These are phyloP conservation scores for Echiichthys vipera DNA, from an alignment of 2,797 vertebrate species.

Conservation along the genomic window DNA sequence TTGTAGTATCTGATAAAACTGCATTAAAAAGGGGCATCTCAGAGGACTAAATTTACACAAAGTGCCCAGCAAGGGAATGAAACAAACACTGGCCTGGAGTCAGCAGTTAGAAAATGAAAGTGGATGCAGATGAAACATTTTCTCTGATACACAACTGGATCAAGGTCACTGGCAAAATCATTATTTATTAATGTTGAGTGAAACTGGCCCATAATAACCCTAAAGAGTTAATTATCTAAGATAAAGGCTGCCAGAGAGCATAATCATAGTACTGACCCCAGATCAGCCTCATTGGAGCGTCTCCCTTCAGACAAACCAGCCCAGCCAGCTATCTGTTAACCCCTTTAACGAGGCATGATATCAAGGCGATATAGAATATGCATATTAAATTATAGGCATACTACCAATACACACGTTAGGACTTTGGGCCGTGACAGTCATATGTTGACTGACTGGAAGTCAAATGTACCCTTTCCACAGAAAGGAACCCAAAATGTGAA, in stretches of 20 bases:
- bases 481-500: background rate
- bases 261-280: conserved; percentile 59
- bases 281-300: conserved; percentile 54
- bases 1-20: conserved; percentile 26
- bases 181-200: background rate
- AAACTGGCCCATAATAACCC: background rate
- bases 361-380: conserved; percentile 20
- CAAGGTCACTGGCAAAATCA: background rate
- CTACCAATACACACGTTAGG: conserved; percentile 13
- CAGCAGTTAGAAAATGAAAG: conserved; percentile 25
- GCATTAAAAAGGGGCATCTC: conserved; percentile 33
- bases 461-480: too few relatives aligned
- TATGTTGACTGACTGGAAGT: background rate
- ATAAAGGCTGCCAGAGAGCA: background rate
- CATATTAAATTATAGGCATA: conserved; percentile 24
- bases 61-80: conserved; percentile 11
- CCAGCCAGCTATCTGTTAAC: conserved; percentile 36
- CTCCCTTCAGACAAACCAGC: conserved; percentile 51
- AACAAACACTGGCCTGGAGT: conserved; percentile 60
- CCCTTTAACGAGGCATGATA: conserved; percentile 9
- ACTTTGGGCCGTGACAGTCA: conserved; percentile 23
- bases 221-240: background rate
- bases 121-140: background rate
- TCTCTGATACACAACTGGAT: background rate
- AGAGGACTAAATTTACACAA: conserved; percentile 34